Base-by-base conservation (phyloP, 1,140 invertebrate species). In the Drosophila trapezifrons region DNA sequence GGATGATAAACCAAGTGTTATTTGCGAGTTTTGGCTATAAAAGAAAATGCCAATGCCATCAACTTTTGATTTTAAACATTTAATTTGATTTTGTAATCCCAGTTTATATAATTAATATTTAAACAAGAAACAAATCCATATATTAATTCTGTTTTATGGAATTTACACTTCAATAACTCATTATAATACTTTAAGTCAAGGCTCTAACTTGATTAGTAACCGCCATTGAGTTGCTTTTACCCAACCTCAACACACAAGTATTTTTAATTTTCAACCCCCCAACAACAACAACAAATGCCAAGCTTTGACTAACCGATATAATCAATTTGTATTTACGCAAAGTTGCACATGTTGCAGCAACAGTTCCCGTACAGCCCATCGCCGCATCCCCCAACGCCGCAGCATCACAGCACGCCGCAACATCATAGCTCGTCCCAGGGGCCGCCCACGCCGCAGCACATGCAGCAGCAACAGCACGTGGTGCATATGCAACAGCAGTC, bases 271-370 rank as follows among this genome's bases (percentile, higher is more conserved):
- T 3, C 22, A 15, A 51, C 15, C 13, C 22, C 25, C 13, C 5
- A 17, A 10, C 20, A 42, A 32, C 37, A 37, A 51, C 18, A 49
- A n/a, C 54, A 56, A 56, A 43, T 69, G 77, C 58, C 57, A 70
- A 54, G 63, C 77, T 75, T 60, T 79, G 38, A 86, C 83, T 87
- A 87, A 87, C 82, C 76, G 25, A 76, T 43, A 67, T 70, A 89
- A 77, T 35, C 52, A 73, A 89, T 89, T 77, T 87, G 72, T 90
- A 75, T 90, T 90, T 90, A 89, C 79, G 67, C 87, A 66, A 57
- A 92, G 91, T 91, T 92, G 86, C 91, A 92, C 78, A 91, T 92
- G 78, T 91, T 92, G 79, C 91, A 92, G 90, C 91, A 90, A 87
- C 91, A 90, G 79, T 92, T 92, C 78, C 91, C 91, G 76, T 92